Base-by-base conservation (phyloP, 1,140 invertebrate species). In the Lanistes nyassanus region DNA sequence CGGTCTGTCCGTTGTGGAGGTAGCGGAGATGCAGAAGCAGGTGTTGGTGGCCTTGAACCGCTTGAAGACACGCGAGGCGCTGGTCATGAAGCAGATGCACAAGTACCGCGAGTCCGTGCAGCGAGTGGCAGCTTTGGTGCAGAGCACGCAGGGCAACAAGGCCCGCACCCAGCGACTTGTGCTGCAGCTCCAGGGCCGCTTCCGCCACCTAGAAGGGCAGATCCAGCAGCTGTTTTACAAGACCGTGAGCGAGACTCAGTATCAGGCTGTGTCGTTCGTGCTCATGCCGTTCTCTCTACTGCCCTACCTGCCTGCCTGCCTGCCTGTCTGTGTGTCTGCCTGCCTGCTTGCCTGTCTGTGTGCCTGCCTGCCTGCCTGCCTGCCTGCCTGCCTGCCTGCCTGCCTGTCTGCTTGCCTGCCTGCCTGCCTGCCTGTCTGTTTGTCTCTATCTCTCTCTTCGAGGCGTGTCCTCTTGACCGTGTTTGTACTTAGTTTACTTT, bases 21-120 rank as follows among this genome's bases (percentile, higher is more conserved):
- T 72, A 19, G 70, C 70, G 7, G 55, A 72, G 70, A 72, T 72
- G 70, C 70, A 72, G 70, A 72, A 72, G 70, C 70, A 72, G 56
- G 70, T 72, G 34, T 37, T 72, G 70, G 55, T 72, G 7, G 70
- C 70, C 56, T 55, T 72, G 55, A 72, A 72, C 55, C 70, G 70
- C 70, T 55, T 72, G 55, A 72, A 72, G 70, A 72, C 70, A 11
- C 31, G 70, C 6, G 70, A 72, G 70, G 56, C 70, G 34, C 56
- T 72, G 34, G 23, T 72, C 23, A 72, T 72, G 70, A 72, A 72
- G 70, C 70, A 72, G 56, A 55, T 72, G 51, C 56, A 72, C 56
- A 72, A 72, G 70, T 72, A 72, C 55, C 55, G 70, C 34, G 34
- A 53, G 31, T 72, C 70, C 13, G 70, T 72, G 55, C 53, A 60